A percentile compares a stretch with the other conserved stretches of the same genome.
These are phyloP conservation scores for Otocyon megalotis DNA, from an alignment of 2,113 vertebrate species.

Conservation along the genomic window DNA sequence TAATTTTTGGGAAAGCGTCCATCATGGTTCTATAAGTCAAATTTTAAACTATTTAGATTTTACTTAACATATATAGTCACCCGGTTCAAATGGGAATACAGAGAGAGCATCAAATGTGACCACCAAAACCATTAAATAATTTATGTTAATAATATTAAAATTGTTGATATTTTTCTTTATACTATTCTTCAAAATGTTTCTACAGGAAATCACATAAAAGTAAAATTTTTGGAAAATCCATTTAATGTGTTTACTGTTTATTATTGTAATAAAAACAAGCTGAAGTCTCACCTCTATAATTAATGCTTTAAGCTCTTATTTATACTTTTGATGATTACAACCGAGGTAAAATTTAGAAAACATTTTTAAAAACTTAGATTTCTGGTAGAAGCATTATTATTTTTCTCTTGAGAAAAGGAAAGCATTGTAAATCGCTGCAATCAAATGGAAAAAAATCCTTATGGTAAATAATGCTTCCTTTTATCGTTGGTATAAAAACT, in stretches of 20 bases:
- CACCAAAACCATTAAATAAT: conserved; percentile 37
- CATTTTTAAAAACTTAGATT: conserved; percentile 47
- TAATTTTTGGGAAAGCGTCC: not conserved
- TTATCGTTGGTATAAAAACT: conserved; percentile 74
- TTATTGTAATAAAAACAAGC: conserved; percentile 26
- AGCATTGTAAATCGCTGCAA: conserved; percentile 63
- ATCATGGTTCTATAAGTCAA: not conserved
- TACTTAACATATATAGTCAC: not conserved
- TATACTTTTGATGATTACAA: conserved; percentile 64
- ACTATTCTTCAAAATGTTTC: not conserved
- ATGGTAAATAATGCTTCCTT: conserved; percentile 66
- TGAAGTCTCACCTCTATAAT: conserved; percentile 17
- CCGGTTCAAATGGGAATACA: not conserved
- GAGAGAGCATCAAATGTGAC: not conserved
- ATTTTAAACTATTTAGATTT: conserved; percentile 28
- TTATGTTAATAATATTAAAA: conserved; percentile 34
- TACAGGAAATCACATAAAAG: conserved; percentile 37
- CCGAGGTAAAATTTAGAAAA: conserved; percentile 66
- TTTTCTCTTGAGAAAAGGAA: conserved; percentile 66
- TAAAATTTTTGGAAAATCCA: not conserved
- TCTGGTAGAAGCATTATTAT: conserved; percentile 68
- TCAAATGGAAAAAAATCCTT: conserved; percentile 69
- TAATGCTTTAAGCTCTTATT: conserved; percentile 54
- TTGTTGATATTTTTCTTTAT: not conserved
- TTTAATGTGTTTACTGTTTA: conserved; percentile 29